phyloP scores from a whole-genome alignment of 2,888 invertebrate species.

The Saturnia japonica region DNA sequence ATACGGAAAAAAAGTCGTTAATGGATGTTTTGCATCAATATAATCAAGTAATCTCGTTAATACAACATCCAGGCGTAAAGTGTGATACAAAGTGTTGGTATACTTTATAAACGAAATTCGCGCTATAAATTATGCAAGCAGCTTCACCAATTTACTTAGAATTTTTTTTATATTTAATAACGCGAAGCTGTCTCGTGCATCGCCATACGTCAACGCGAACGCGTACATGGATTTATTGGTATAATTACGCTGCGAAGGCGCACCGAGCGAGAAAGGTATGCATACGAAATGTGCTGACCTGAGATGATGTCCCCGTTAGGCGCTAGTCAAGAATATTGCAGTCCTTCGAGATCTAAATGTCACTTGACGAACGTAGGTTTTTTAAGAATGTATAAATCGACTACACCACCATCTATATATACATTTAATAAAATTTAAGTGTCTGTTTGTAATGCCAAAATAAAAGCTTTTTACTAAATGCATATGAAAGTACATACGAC shows the following conservation, averaged over 20 bases:
- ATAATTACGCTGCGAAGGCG: slow-evolving; percentile 25
- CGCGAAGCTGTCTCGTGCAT: background rate
- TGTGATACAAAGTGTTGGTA: background rate
- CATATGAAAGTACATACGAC: too few species aligned
- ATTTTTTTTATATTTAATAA: slow-evolving; percentile 2
- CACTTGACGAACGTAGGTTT: background rate
- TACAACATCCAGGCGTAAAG: background rate
- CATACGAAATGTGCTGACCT: slow-evolving; percentile 29
- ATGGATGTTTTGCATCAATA: background rate
- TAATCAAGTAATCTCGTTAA: background rate
- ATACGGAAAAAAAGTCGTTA: background rate
- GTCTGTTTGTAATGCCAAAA: too few species aligned
- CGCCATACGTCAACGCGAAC: slow-evolving; percentile 15
- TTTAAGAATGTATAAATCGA: background rate
- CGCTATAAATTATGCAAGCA: background rate
- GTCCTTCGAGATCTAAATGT: background rate
- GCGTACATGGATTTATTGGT: slow-evolving; percentile 26
- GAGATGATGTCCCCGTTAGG: slow-evolving; percentile 13
- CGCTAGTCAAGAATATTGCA: background rate
- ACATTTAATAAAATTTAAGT: too few species aligned
- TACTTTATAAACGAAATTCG: slow-evolving; percentile 1
- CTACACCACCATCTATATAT: too few species aligned
- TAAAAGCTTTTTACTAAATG: too few species aligned
- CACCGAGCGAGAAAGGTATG: slow-evolving; percentile 24
- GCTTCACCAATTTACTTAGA: slow-evolving; percentile 1